A percentile compares a stretch with the other conserved stretches of the same genome.
These are phyloP conservation scores for Lamprotornis superbus DNA, from an alignment of 2,113 vertebrate genomes.

Conservation along the genomic window DNA sequence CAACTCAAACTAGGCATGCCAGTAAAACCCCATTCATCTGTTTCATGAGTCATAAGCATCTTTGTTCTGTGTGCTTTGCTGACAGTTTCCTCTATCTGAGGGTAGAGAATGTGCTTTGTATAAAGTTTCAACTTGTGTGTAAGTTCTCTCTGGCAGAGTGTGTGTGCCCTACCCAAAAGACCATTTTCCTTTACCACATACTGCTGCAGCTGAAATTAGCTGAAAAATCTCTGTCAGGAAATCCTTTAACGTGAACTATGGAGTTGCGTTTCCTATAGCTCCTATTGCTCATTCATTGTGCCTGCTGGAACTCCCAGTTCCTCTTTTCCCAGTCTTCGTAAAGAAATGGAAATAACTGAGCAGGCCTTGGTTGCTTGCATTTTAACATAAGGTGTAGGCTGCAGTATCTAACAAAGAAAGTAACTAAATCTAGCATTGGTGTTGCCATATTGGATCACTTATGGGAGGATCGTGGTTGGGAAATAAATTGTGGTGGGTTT, in stretches of 20 bases:
- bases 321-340: not conserved
- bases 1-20: not conserved
- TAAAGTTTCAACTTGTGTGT: not conserved
- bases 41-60: slow-evolving; percentile 49
- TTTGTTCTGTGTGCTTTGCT: not conserved
- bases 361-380: not conserved
- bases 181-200: not conserved
- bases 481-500: not conserved
- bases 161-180: not conserved
- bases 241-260: not conserved
- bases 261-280: not conserved
- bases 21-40: slow-evolving; percentile 24
- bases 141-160: not conserved
- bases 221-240: not conserved
- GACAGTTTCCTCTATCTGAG: slow-evolving; percentile 14
- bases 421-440: not conserved
- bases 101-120: slow-evolving; percentile 34
- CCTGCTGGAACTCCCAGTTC: not conserved
- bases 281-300: not conserved
- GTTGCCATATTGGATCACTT: not conserved
- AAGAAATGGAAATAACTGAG: not conserved
- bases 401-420: not conserved
- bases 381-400: not conserved
- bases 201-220: not conserved
- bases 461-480: not conserved